phyloP scores from a whole-genome alignment of 2,888 invertebrate species.

The Scaptomyza tumidula region DNA sequence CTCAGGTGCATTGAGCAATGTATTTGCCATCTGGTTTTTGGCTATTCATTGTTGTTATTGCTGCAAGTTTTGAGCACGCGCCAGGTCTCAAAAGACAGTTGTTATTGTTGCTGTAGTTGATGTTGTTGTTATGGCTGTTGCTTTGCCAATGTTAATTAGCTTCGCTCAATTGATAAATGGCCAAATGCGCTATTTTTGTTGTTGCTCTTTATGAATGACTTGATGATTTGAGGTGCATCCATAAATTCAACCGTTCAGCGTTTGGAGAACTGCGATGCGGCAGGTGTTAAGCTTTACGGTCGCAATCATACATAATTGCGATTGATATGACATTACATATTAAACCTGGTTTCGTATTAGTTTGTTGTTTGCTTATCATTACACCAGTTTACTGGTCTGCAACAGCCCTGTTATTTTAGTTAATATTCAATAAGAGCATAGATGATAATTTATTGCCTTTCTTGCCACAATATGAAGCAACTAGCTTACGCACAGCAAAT shows the following conservation, averaged over 20 bases:
- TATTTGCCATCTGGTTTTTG: conserved; percentile 27
- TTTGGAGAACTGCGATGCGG: no score
- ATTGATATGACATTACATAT: conserved; percentile 14
- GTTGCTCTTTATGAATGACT: conserved; percentile 8
- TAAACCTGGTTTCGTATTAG: no score
- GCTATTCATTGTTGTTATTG: conserved; percentile 17
- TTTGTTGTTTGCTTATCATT: no score
- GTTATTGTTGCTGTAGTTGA: conserved; percentile 7
- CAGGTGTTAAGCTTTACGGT: conserved; percentile 3
- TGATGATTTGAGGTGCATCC: conserved; percentile 37
- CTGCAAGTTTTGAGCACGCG: conserved; percentile 47
- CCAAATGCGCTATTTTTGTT: conserved; percentile 31
- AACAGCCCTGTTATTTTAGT: no score
- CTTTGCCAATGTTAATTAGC: conserved; percentile 52
- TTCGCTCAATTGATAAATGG: conserved; percentile 59
- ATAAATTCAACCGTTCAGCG: neutral
- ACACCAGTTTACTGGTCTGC: no score
- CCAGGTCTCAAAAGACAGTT: conserved; percentile 29
- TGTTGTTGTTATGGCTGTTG: conserved; percentile 12
- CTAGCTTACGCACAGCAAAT: no score
- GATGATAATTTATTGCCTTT: no score
- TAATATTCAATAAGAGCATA: no score
- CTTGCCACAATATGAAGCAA: no score
- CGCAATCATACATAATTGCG: conserved; percentile 13
- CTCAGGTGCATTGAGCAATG: conserved; percentile 44